A percentile compares a stretch with the other conserved stretches of the same genome.
Evolutionary conservation across 2,113 vertebrate genomes (phyloP).

Genomic region (Cheirogaleus medius): DNA sequence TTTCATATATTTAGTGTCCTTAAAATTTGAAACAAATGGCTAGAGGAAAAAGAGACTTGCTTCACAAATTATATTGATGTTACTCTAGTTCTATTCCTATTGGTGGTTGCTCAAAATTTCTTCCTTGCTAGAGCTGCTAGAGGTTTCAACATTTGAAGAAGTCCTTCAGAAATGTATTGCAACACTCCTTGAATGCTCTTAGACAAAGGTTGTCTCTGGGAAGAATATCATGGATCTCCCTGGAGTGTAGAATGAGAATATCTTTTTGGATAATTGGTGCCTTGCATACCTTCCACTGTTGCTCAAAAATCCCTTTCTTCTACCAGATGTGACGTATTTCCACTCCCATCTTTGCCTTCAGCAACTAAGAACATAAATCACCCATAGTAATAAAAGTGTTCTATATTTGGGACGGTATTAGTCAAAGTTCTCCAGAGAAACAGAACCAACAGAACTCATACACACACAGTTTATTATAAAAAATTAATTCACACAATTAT

Average conservation of each 20-base stretch:
- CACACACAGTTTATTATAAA: background rate
- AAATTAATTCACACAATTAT: background rate
- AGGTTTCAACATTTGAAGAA: background rate
- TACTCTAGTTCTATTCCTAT: background rate
- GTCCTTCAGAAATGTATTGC: background rate
- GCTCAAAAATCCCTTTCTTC: background rate
- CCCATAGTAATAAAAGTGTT: background rate
- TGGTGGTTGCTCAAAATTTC: background rate
- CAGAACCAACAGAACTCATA: background rate
- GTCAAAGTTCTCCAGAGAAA: background rate
- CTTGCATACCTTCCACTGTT: background rate
- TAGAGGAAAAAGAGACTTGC: background rate
- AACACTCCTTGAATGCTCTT: background rate
- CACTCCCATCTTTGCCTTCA: background rate
- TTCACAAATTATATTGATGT: background rate
- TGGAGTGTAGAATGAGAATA: background rate
- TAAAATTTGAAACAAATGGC: constrained; percentile 9
- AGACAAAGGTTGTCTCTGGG: background rate
- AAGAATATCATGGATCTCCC: background rate
- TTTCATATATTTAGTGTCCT: background rate
- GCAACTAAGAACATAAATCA: background rate
- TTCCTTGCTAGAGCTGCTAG: background rate
- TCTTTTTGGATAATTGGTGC: background rate
- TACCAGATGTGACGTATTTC: background rate
- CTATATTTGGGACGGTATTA: background rate